Conservation (phyloP, 2,113 vertebrate genomes). For the Ceuthmochares aereus region DNA sequence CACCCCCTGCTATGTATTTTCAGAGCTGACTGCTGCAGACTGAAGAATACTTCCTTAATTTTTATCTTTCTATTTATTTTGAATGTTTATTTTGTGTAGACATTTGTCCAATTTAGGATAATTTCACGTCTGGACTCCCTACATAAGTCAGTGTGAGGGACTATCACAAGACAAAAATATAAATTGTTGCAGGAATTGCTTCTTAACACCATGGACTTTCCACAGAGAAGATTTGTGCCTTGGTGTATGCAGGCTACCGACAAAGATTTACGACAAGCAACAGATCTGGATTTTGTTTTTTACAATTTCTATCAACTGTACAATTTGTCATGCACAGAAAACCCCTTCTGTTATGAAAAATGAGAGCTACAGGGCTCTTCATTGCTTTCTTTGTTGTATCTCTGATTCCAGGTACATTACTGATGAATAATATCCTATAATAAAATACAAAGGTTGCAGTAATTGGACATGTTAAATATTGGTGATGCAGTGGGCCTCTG, state of each 20-base stretch:
- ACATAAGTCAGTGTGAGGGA: background rate
- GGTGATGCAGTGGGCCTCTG: background rate
- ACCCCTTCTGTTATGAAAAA: conserved; percentile 7
- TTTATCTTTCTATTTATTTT: background rate
- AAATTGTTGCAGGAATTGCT: background rate
- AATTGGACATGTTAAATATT: conserved; percentile 36
- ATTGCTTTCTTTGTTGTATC: background rate
- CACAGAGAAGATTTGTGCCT: background rate
- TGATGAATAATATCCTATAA: background rate
- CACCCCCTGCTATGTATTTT: background rate
- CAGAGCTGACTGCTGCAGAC: background rate
- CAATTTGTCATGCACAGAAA: conserved; percentile 5
- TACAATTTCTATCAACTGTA: background rate
- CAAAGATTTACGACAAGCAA: background rate
- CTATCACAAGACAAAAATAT: conserved; percentile 3
- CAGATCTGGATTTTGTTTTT: background rate
- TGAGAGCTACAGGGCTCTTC: background rate
- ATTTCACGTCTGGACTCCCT: conserved; percentile 35
- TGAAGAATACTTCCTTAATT: background rate
- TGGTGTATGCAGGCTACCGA: background rate
- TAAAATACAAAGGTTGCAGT: background rate
- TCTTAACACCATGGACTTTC: background rate
- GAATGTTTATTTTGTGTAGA: background rate
- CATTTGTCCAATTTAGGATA: background rate
- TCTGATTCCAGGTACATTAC: conserved; percentile 20